Evolutionary conservation across 2,888 invertebrate genomes (phyloP).

Genomic region (Ferrisia virgata): DNA sequence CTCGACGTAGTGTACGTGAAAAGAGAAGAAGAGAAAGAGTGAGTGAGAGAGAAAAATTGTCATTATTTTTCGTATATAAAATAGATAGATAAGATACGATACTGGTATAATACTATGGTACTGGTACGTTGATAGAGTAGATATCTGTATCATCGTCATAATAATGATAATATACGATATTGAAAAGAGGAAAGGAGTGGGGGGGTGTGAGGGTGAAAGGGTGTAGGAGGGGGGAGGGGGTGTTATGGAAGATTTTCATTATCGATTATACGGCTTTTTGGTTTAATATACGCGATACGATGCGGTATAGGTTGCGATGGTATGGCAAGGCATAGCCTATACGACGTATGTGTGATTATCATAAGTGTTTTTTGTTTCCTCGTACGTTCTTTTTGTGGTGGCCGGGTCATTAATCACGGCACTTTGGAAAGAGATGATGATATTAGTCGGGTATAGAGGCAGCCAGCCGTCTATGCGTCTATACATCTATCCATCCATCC

Average conservation of each 20-base stretch:
- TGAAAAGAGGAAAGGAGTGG: not conserved
- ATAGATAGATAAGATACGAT: not conserved
- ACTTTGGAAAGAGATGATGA: not conserved
- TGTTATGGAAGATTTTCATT: not conserved
- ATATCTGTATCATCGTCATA: not conserved
- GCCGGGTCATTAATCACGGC: not conserved
- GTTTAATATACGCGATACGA: not conserved
- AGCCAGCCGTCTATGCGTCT: no score
- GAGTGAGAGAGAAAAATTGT: not conserved
- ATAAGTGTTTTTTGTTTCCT: conserved; percentile 14
- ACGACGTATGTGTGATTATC: not conserved
- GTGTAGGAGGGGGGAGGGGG: no score
- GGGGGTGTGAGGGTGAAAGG: no score
- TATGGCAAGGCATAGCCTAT: no score
- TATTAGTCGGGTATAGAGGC: not conserved
- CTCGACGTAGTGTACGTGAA: not conserved
- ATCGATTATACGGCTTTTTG: not conserved
- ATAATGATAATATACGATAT: not conserved
- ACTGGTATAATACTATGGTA: no score
- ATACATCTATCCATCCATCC: no score
- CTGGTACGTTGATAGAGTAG: no score
- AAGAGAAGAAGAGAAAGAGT: no score
- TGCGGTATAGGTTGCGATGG: not conserved
- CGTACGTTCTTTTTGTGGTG: not conserved
- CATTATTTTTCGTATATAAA: not conserved